Percentiles rank a stretch among this genome's conserved stretches.
Evolutionary conservation across 37 sponge, comb jelly and placozoan species (phyloP).

Genomic region (Spongilla lacustris): DNA sequence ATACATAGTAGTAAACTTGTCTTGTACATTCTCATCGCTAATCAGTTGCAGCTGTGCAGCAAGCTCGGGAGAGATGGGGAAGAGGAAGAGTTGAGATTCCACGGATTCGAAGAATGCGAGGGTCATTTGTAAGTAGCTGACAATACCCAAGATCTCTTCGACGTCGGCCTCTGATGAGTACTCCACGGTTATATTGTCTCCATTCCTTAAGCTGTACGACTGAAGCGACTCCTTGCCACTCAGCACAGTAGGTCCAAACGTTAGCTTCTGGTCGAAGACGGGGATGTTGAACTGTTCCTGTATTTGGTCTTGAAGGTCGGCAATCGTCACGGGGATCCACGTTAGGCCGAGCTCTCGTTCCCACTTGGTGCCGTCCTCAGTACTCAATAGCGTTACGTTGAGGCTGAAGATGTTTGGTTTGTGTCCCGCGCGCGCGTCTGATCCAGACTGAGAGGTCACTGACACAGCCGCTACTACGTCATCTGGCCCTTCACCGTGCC

Average conservation of each 20-base stretch:
- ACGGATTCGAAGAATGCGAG: background rate
- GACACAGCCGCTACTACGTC: no score
- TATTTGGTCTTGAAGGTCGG: constrained; percentile 9
- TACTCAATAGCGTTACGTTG: no score
- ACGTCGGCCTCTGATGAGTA: constrained; percentile 18
- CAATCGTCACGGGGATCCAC: constrained; percentile 8
- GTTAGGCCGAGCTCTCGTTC: no score
- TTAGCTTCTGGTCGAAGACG: constrained; percentile 8
- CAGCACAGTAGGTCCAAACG: background rate
- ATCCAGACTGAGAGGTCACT: no score
- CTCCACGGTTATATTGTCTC: constrained; percentile 11
- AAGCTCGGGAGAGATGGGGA: no score
- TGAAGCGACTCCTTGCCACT: background rate
- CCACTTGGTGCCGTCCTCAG: no score
- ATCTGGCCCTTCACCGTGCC: no score
- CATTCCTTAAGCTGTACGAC: background rate
- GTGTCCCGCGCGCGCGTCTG: no score
- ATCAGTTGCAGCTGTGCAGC: background rate
- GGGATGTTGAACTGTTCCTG: constrained; percentile 24
- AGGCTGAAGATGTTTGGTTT: no score
- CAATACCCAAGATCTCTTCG: background rate
- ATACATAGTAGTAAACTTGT: background rate
- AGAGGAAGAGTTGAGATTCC: background rate
- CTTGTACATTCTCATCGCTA: background rate
- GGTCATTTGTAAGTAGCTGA: background rate